phyloP scores from a whole-genome alignment of 2,113 vertebrate species.

The Actinemys pallida region DNA sequence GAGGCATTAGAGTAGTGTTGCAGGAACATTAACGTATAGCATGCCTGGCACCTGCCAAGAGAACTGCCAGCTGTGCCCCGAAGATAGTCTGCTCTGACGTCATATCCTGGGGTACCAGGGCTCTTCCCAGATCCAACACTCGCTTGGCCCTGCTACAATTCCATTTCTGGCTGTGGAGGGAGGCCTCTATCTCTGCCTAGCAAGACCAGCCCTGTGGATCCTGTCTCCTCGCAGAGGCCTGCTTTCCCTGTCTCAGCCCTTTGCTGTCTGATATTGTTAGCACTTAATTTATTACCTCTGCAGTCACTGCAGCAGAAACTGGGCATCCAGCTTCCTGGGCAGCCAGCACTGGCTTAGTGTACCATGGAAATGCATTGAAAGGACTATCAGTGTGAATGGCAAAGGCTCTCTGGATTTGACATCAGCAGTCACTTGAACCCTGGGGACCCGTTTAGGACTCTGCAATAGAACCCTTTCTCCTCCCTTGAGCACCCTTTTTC shows the following conservation, averaged over 20 bases:
- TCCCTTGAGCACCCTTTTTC: background rate
- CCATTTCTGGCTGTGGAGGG: background rate
- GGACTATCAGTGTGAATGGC: background rate
- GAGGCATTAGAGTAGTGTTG: background rate
- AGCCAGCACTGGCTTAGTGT: background rate
- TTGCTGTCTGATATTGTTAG: background rate
- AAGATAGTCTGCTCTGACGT: conserved; percentile 1
- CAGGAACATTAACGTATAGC: background rate
- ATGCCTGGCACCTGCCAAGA: conserved; percentile 34
- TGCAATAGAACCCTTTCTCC: background rate
- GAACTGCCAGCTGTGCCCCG: background rate
- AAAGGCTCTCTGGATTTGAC: background rate
- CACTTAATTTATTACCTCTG: conserved; percentile 61
- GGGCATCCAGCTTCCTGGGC: background rate
- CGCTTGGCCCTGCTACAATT: background rate
- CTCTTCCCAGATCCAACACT: conserved; percentile 8
- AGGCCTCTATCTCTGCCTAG: background rate
- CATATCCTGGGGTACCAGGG: conserved; percentile 20
- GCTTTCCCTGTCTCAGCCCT: conserved; percentile 8
- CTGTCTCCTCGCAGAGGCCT: background rate
- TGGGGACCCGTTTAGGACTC: background rate
- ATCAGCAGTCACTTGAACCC: background rate
- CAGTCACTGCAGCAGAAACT: conserved; percentile 48
- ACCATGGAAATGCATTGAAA: background rate
- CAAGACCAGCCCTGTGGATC: background rate